These are phyloP conservation scores for Zaprionus camerounensis DNA, from an alignment of 1,140 invertebrate genomes.

Conservation along the genomic window DNA sequence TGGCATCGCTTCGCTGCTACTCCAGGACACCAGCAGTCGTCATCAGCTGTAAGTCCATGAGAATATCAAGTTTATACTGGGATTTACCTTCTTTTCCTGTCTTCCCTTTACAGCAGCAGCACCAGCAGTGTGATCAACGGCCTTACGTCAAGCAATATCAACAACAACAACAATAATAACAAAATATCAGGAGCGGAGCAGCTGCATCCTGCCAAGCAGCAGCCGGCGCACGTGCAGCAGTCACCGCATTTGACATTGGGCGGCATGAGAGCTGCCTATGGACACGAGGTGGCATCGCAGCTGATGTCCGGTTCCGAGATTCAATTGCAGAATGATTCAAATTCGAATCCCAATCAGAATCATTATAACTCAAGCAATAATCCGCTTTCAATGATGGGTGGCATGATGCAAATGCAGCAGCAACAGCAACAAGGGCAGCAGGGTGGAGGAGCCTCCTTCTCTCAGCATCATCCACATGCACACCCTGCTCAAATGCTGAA, in stretches of 20 bases:
- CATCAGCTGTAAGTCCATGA: constrained; percentile 64
- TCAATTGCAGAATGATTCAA: constrained; percentile 55
- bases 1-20: constrained; percentile 51
- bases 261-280: constrained; percentile 33
- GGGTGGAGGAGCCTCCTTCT: neutral
- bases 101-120: constrained; percentile 42
- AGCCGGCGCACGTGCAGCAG: constrained; percentile 20
- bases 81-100: neutral
- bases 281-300: constrained; percentile 32
- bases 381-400: constrained; percentile 76
- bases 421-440: constrained; percentile 46
- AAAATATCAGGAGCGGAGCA: constrained; percentile 25
- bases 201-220: constrained; percentile 1
- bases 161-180: constrained; percentile 62
- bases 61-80: no score
- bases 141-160: constrained; percentile 82
- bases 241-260: constrained; percentile 49
- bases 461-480: constrained; percentile 38
- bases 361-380: constrained; percentile 71
- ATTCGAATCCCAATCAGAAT: constrained; percentile 43
- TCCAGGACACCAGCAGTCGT: constrained; percentile 48
- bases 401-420: constrained; percentile 72
- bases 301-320: constrained; percentile 56
- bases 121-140: constrained; percentile 72
- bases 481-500: neutral